Evolutionary conservation across 2,113 vertebrate genomes (phyloP).

Genomic region (Zeus faber): DNA sequence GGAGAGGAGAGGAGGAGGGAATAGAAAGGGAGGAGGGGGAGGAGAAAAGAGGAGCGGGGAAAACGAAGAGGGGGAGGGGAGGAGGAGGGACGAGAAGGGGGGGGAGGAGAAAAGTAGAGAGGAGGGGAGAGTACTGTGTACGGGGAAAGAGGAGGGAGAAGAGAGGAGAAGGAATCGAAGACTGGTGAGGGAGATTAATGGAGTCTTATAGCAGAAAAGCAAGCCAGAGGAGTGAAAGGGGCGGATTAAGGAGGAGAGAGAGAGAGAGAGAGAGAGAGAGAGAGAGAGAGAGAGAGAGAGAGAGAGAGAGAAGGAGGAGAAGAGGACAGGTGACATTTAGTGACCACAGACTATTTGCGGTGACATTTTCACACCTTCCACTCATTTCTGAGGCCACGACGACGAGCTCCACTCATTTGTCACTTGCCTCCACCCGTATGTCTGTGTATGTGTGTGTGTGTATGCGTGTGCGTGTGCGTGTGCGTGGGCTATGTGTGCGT

Average conservation of each 20-base stretch:
- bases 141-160: background rate
- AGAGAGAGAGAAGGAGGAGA: background rate
- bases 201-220: slow-evolving; percentile 2
- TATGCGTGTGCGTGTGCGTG: background rate
- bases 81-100: slow-evolving; percentile 3
- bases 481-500: background rate
- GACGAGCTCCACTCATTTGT: slow-evolving; percentile 55
- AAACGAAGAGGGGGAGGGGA: slow-evolving; percentile 5
- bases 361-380: slow-evolving; percentile 72
- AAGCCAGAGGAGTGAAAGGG: slow-evolving; percentile 14
- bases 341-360: slow-evolving; percentile 66
- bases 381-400: slow-evolving; percentile 62
- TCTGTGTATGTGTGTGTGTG: background rate
- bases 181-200: slow-evolving; percentile 2
- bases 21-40: background rate
- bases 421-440: slow-evolving; percentile 33
- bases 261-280: slow-evolving; percentile 9
- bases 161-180: background rate
- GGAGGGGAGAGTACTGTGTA: background rate
- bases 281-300: slow-evolving; percentile 8
- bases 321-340: slow-evolving; percentile 63
- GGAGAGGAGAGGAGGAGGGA: slow-evolving; percentile 19
- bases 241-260: slow-evolving; percentile 1
- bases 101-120: background rate
- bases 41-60: slow-evolving; percentile 12